A percentile compares a stretch with the other conserved stretches of the same genome.
Evolutionary conservation across 2,113 vertebrate species (phyloP).

Genomic region (Halichoerus grypus): DNA sequence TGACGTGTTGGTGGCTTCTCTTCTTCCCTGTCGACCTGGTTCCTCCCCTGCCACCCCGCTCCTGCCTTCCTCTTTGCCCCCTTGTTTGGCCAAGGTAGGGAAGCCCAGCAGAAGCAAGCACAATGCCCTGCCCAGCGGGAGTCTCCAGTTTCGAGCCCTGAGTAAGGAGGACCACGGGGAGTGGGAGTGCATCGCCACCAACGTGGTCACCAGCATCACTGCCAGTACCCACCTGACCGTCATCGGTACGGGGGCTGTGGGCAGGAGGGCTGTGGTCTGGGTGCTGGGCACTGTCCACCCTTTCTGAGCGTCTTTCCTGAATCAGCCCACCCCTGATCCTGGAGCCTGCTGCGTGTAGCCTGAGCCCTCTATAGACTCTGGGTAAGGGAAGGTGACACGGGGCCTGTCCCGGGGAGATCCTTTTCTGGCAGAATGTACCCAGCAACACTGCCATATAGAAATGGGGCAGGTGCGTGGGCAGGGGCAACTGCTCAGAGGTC

Average conservation of each 20-base stretch:
- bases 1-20: constrained; percentile 25
- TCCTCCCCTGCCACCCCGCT: neutral
- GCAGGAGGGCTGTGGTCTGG: neutral
- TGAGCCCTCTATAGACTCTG: neutral
- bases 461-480: neutral
- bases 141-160: constrained; percentile 97
- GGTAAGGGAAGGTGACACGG: neutral
- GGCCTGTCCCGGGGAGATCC: neutral
- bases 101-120: constrained; percentile 99
- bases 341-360: neutral
- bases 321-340: accelerated
- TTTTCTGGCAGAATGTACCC: neutral
- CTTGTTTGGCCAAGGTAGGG: constrained; percentile 93
- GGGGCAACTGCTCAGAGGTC: neutral
- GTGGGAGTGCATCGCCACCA: constrained; percentile 99
- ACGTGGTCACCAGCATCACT: constrained; percentile 99
- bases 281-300: too few relatives aligned
- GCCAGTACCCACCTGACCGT: constrained; percentile 99
- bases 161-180: constrained; percentile 99
- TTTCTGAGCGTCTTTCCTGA: neutral
- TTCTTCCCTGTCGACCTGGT: neutral
- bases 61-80: constrained; percentile 57
- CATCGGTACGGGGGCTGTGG: constrained; percentile 88
- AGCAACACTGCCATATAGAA: neutral
- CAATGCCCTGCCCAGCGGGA: constrained; percentile 96